phyloP scores from a whole-genome alignment of 2,113 vertebrate genomes.

The Lathamus discolor region DNA sequence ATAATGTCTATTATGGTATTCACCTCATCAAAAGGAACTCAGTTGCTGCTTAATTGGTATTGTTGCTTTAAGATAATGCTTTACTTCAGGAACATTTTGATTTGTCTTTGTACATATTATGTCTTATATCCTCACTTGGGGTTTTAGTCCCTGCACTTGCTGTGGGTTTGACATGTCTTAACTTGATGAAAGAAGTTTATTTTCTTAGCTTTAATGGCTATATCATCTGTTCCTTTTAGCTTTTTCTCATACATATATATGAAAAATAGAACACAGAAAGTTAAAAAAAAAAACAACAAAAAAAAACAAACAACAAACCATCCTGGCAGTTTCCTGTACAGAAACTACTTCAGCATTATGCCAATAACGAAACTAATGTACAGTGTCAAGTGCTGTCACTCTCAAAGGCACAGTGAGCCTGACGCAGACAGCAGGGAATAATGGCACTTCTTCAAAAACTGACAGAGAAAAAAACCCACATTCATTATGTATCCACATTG shows the following conservation, averaged over 20 bases:
- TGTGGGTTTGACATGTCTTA: not conserved
- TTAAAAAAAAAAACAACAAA: not conserved
- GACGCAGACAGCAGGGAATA: slow-evolving; percentile 26
- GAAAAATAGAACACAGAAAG: slow-evolving; percentile 32
- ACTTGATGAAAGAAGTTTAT: not conserved
- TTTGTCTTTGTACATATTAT: not conserved
- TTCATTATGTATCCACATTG: slow-evolving; percentile 10
- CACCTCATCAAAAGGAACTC: not conserved
- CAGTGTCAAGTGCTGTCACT: slow-evolving; percentile 62
- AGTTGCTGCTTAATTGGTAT: not conserved
- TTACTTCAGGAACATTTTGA: not conserved
- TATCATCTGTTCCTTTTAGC: not conserved
- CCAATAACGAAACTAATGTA: slow-evolving; percentile 62
- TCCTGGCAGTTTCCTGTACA: not conserved
- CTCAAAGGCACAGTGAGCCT: slow-evolving; percentile 8
- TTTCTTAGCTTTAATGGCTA: not conserved
- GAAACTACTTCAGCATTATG: not conserved
- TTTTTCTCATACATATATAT: not conserved
- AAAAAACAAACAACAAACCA: not conserved
- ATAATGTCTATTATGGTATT: not conserved
- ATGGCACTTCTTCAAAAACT: slow-evolving; percentile 39
- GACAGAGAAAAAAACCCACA: slow-evolving; percentile 39
- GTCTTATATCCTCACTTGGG: not conserved
- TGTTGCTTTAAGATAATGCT: not conserved
- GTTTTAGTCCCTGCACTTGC: not conserved